phyloP scores from a whole-genome alignment of 2,888 invertebrate species.

The Prenolepis imparis region DNA sequence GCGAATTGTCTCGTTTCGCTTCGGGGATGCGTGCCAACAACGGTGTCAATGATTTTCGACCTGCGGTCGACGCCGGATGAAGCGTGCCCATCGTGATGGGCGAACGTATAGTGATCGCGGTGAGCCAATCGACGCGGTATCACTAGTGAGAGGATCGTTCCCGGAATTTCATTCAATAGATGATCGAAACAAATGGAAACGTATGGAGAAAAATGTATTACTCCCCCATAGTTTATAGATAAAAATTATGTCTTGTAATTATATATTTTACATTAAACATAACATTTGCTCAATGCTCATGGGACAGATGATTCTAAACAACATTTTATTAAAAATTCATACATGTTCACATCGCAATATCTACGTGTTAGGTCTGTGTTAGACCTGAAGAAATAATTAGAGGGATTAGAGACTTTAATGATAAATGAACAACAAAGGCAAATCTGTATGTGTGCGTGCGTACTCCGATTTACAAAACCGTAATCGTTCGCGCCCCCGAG shows the following conservation, averaged over 20 bases:
- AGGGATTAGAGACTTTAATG: not conserved
- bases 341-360: not conserved
- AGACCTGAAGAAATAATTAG: not conserved
- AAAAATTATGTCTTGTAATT: not conserved
- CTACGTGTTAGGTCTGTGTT: not conserved
- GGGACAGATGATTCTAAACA: not conserved
- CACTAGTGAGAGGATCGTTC: conserved; percentile 37
- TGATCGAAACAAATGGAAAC: not conserved
- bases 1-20: conserved; percentile 49
- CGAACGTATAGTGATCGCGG: conserved; percentile 20
- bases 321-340: not conserved
- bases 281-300: not conserved
- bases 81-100: conserved; percentile 6
- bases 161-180: conserved; percentile 24
- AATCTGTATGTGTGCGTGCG: conserved; percentile 18
- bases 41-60: conserved; percentile 34
- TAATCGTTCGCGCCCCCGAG: conserved; percentile 55
- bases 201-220: not conserved
- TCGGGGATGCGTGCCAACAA: conserved; percentile 21
- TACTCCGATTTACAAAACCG: conserved; percentile 30
- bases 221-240: not conserved
- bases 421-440: conserved; percentile 53
- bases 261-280: not conserved
- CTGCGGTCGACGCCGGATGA: conserved; percentile 31
- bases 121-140: conserved; percentile 42